These are phyloP conservation scores for Prunella strophiata DNA, from an alignment of 2,797 vertebrate genomes.

Conservation along the genomic window DNA sequence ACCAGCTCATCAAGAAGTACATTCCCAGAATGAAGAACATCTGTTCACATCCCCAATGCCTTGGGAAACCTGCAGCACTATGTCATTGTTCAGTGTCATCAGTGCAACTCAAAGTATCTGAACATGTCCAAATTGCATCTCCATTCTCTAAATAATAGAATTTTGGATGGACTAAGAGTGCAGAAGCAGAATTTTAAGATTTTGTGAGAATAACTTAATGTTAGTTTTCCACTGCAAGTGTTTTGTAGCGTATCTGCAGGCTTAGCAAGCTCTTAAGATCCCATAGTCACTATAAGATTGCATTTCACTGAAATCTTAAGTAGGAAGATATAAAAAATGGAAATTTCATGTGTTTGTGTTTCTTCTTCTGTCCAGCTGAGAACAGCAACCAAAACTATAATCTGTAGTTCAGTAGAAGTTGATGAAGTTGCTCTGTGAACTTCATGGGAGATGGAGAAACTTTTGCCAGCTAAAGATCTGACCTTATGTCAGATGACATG, in stretches of 20 bases:
- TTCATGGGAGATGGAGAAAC: background rate
- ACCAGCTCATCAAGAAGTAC: background rate
- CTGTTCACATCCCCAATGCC: rapidly evolving
- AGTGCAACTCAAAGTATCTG: background rate
- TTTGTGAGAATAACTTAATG: background rate
- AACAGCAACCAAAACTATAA: background rate
- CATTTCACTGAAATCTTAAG: background rate
- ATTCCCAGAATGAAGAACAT: background rate
- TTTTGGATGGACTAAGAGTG: background rate
- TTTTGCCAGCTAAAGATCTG: background rate
- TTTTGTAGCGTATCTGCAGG: background rate
- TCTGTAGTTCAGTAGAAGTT: background rate
- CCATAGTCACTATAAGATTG: background rate
- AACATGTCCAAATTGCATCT: background rate
- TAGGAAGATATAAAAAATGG: background rate
- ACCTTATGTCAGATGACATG: background rate
- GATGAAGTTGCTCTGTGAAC: background rate
- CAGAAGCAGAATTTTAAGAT: background rate
- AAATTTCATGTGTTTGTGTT: background rate
- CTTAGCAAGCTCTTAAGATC: background rate
- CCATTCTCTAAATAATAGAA: background rate
- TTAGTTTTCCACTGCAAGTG: background rate
- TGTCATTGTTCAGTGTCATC: background rate
- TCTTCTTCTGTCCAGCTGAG: background rate
- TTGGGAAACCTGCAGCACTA: background rate